phyloP scores from a whole-genome alignment of 92 coral and sea anemone species.

The Plumapathes pennacea region DNA sequence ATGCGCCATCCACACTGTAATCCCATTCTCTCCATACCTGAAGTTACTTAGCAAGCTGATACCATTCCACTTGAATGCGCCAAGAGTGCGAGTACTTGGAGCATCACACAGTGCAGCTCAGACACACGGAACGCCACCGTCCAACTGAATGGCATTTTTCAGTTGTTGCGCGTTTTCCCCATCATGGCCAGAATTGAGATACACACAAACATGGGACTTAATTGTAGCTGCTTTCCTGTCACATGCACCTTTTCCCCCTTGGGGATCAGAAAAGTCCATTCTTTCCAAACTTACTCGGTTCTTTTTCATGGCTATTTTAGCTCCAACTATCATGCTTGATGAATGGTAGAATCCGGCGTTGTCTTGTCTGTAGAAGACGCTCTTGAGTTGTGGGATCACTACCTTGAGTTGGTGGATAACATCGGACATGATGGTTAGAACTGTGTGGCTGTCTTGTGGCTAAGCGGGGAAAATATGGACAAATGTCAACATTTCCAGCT shows the following conservation, averaged over 20 bases:
- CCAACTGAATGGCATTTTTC: conserved; percentile 33
- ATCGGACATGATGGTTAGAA: conserved; percentile 25
- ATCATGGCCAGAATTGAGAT: conserved; percentile 39
- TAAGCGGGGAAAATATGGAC: conserved; percentile 28
- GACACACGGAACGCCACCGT: conserved; percentile 27
- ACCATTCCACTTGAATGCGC: conserved; percentile 24
- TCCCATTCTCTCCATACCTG: conserved; percentile 5
- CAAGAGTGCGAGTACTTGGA: background rate
- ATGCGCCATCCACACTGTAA: conserved; percentile 11
- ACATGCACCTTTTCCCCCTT: conserved; percentile 57
- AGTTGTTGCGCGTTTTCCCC: conserved; percentile 29
- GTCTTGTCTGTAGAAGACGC: conserved; percentile 24
- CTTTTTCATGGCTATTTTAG: conserved; percentile 10
- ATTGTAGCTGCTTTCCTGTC: conserved; percentile 49
- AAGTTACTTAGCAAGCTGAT: conserved; percentile 27
- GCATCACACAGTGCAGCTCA: conserved; percentile 14
- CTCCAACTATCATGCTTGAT: background rate
- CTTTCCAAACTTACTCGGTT: conserved; percentile 1
- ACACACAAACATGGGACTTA: conserved; percentile 20
- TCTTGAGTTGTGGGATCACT: conserved; percentile 21
- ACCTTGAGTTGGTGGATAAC: conserved; percentile 13
- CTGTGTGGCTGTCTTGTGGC: conserved; percentile 33
- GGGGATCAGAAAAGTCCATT: conserved; percentile 55
- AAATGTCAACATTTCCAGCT: conserved; percentile 30
- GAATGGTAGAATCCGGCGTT: conserved; percentile 49